Evolutionary conservation across 2,888 invertebrate species (phyloP), one percentile per base, ranked within the genome.

Genomic region (Cheilosia scutellata): DNA sequence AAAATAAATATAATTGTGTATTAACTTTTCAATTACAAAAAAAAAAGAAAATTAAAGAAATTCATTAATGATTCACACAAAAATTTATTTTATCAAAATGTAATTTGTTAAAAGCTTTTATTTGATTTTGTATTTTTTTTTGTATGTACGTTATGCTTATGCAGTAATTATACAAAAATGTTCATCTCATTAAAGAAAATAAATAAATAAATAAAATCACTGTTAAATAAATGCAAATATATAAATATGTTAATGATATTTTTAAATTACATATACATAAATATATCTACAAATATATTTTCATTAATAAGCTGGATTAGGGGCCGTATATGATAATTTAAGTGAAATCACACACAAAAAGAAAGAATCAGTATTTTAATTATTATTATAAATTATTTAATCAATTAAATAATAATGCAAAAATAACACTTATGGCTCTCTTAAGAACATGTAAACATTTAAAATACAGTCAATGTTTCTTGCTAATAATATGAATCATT

Each of bases 261-360:
- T 29, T 44, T 29, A 53, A 49, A 58, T 60, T 70, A 75, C 53
- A 58, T 75, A 74, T 49, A 68, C 66, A 53, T 65, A 71, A 63
- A 60, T 55, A 44, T 49, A 63, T 40, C 70, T 25, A 27, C 6
- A 51, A 51, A 68, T 79, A 62, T 70, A 63, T 75, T 79, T 78
- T 74, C 47, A 66, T 74, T 75, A 68, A 71, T 37, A 84, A 86
- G 84, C 84, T 86, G 84, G 84, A 86, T 80, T 86, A 86, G 84
- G 84, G 84, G 84, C 84, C 84, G 80, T 86, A 76, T 76, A 57
- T 65, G 37, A 76, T 76, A 86, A 71, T 71, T 71, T 80, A 65
- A 86, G 76, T 66, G 70, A 80, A 71, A 71, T 37, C 58, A 57
- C 55, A 68, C 60, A 74, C 11, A 51, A 66, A 72, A 60, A 55